phyloP scores from a whole-genome alignment of 1,140 invertebrate species.

The Sarcophaga bullata region DNA sequence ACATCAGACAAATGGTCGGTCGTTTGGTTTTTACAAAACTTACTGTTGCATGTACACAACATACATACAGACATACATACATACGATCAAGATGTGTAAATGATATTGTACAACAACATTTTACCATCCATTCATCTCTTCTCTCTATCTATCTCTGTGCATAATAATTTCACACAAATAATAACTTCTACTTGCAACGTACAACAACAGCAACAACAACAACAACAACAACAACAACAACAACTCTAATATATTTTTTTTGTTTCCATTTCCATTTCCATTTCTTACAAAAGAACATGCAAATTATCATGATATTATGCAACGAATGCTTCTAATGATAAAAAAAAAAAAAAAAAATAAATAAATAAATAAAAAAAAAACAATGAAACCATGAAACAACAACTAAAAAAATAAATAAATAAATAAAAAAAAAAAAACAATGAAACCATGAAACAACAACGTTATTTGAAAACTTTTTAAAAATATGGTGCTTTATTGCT shows the following conservation, averaged over 20 bases:
- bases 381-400: too few relatives aligned
- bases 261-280: background rate
- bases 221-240: background rate
- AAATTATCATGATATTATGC: constrained; percentile 24
- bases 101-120: background rate
- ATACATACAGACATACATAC: background rate
- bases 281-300: constrained; percentile 18
- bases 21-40: too few relatives aligned
- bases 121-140: too few relatives aligned
- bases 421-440: too few relatives aligned
- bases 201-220: background rate
- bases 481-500: too few relatives aligned
- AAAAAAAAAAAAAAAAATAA: background rate
- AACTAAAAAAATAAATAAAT: too few relatives aligned
- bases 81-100: background rate
- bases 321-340: background rate
- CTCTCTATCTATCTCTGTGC: background rate
- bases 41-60: background rate
- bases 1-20: too few relatives aligned
- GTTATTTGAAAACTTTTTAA: too few relatives aligned
- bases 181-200: background rate
- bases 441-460: too few relatives aligned
- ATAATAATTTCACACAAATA: constrained; percentile 13
- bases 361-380: background rate
- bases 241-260: background rate